These are phyloP conservation scores for Apomyelois bistriatella DNA, from an alignment of 2,888 invertebrate genomes.

Conservation along the genomic window DNA sequence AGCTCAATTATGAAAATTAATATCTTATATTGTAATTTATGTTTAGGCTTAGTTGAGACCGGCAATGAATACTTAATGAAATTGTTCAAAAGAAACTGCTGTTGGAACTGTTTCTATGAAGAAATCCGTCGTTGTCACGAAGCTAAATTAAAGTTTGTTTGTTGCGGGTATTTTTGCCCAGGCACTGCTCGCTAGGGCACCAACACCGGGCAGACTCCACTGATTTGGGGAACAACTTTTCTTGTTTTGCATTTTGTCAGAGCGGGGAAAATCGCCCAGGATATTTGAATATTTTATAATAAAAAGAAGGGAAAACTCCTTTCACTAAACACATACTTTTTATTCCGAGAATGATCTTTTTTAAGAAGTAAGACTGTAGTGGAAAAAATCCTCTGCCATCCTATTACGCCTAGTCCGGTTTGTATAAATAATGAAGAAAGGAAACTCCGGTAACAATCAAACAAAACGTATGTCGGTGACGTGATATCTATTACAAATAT, in stretches of 20 bases:
- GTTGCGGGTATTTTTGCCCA: slow-evolving; percentile 52
- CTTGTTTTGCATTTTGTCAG: slow-evolving; percentile 73
- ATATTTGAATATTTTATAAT: slow-evolving; percentile 74
- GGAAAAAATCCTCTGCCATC: too few relatives aligned
- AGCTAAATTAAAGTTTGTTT: slow-evolving; percentile 65
- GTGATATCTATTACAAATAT: slow-evolving; percentile 11
- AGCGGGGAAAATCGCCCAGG: slow-evolving; percentile 63
- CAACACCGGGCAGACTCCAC: slow-evolving; percentile 41
- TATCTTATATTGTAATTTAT: neutral
- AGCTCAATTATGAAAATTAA: neutral
- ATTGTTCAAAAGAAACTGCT: slow-evolving; percentile 18
- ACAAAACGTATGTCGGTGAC: slow-evolving; percentile 21
- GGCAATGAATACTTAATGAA: slow-evolving; percentile 18
- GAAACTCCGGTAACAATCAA: neutral
- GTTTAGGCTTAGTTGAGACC: slow-evolving; percentile 2
- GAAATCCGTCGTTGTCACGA: slow-evolving; percentile 32
- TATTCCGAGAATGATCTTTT: too few relatives aligned
- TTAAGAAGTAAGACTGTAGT: too few relatives aligned
- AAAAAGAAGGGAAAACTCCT: slow-evolving; percentile 58
- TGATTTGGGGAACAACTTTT: slow-evolving; percentile 72
- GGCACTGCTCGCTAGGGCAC: slow-evolving; percentile 36
- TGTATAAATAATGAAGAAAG: too few relatives aligned
- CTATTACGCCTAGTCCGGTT: too few relatives aligned
- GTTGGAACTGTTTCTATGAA: slow-evolving; percentile 25
- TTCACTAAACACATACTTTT: too few relatives aligned